Evolutionary conservation across 2,888 invertebrate genomes (phyloP).

Genomic region (Neoitamus cyanurus): DNA sequence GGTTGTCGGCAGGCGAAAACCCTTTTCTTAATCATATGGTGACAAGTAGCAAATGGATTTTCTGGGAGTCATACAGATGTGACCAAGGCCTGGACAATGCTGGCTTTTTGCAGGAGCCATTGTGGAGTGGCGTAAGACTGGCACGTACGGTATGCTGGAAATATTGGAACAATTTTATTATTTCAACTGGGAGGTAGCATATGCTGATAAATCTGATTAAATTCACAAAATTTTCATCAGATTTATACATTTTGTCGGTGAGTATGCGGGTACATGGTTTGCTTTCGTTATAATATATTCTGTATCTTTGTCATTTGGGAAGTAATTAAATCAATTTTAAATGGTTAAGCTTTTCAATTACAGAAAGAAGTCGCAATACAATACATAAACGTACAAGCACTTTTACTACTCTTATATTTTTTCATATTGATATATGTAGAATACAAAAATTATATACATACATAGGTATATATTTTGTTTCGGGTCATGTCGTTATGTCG

Average conservation of each 20-base stretch:
- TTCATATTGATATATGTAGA: too few relatives aligned
- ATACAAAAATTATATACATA: too few relatives aligned
- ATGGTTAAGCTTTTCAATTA: neutral
- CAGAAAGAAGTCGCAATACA: too few relatives aligned
- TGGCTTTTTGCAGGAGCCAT: neutral
- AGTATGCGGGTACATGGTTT: neutral
- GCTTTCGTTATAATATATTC: neutral
- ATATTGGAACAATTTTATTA: conserved; percentile 41
- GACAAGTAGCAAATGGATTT: conserved; percentile 58
- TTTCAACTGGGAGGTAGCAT: conserved; percentile 22
- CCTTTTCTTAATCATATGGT: conserved; percentile 58
- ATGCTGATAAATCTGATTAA: conserved; percentile 44
- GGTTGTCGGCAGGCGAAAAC: conserved; percentile 56
- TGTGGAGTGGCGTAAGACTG: neutral
- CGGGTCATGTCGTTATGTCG: too few relatives aligned
- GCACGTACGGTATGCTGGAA: neutral
- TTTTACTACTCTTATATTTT: too few relatives aligned
- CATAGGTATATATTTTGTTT: too few relatives aligned
- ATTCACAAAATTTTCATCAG: conserved; percentile 31
- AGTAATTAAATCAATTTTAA: neutral
- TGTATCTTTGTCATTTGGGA: neutral
- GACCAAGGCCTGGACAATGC: conserved; percentile 43
- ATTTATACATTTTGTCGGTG: neutral
- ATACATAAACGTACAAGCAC: too few relatives aligned
- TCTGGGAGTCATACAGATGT: conserved; percentile 55